Percentiles rank a stretch among this genome's conserved stretches.
phyloP scores from a whole-genome alignment of 2,888 invertebrate species.

The Scelioninae gen. 1 region DNA sequence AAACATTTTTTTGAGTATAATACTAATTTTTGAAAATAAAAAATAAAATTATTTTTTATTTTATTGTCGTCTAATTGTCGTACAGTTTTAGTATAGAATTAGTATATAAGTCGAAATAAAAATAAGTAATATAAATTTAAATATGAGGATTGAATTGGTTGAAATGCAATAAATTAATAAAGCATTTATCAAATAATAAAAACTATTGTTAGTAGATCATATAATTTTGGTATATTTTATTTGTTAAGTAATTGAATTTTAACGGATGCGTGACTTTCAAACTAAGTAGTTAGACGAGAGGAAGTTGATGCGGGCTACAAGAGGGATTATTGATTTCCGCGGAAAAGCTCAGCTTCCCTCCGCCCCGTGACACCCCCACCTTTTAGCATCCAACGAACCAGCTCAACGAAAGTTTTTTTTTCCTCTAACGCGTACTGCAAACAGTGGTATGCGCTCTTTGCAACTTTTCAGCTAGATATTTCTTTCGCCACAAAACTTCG shows the following conservation, averaged over 20 bases:
- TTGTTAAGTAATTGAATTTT: conserved; percentile 48
- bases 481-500: conserved; percentile 65
- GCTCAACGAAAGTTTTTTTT: conserved; percentile 69
- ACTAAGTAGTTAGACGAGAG: conserved; percentile 46
- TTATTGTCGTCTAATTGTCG: no score
- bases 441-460: conserved; percentile 62
- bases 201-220: neutral
- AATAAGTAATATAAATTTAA: no score
- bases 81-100: no score
- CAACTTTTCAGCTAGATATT: conserved; percentile 68
- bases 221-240: conserved; percentile 22
- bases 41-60: no score
- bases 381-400: conserved; percentile 68
- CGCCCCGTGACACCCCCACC: conserved; percentile 73
- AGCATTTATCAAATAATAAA: neutral
- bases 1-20: no score
- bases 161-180: neutral
- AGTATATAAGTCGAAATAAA: no score
- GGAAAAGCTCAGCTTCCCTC: conserved; percentile 77
- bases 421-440: conserved; percentile 62
- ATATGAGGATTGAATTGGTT: no score
- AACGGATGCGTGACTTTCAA: conserved; percentile 44
- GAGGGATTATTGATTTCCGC: conserved; percentile 81
- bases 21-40: no score
- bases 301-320: conserved; percentile 69